Base-by-base conservation (phyloP, 2,797 vertebrate species). In the Enteromius unitaeniatus region DNA sequence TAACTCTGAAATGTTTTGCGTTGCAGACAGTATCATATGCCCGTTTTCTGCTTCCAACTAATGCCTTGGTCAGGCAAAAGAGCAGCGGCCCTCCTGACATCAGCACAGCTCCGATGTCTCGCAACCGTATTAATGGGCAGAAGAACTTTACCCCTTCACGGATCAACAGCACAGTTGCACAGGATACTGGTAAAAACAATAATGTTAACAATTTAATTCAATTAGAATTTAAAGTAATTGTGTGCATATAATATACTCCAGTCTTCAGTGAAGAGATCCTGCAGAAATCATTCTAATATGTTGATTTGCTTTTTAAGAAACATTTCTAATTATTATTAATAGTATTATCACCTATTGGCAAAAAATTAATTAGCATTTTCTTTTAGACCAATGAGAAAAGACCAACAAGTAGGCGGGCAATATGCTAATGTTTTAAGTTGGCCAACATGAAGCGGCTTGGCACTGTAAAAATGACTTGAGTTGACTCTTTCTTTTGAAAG, bases 11-110 rank as follows among this genome's bases (percentile, higher is more conserved):
- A 45, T 78, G 45, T 64, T 78, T 40, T 78, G 53, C 10, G 0
- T 87, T 87, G 84, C 89, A 99, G 98, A 97, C 97, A 0, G 97
- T 99, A 85, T 99, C 98, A 9, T 99, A 99, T 37, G 97, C 98
- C 81, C 95, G 94, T 92, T 98, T 99, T 89, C 91, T 99, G 58
- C 98, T 96, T 67, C 97, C 98, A 0, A 99, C 98, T 89, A 98
- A 99, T 0, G 97, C 97, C 34, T 91, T 99, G 69, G 96, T 97
- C 76, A 92, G 95, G 78, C 95, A 93, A 92, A 97, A 96, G 93
- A 96, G 95, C 89, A 92, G 92, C 13, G 65, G 79, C 0, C 83
- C 91, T 0, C 76, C 91, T 11, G 91, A 97, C 2, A 87, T 87
- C 90, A 92, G 92, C 92, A 40, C 95, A 0, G 89, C 77, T 13